Evolutionary conservation across 2,888 invertebrate genomes (phyloP).

Genomic region (Scrobipalpa costella): DNA sequence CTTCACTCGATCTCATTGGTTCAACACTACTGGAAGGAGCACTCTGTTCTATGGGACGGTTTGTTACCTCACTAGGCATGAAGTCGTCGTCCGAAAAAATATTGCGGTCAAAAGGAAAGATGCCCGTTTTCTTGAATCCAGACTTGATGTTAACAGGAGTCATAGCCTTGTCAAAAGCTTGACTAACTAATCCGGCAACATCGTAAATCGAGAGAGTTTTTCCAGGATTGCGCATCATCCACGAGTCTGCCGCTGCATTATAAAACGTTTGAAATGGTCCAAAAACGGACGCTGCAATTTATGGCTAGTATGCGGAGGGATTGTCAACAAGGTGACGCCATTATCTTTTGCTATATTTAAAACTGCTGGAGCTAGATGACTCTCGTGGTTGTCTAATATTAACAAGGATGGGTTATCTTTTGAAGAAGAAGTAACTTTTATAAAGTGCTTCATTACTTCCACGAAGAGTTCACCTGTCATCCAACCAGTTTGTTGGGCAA

Average conservation of each 20-base stretch:
- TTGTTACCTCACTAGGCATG: conserved; percentile 38
- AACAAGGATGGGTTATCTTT: conserved; percentile 38
- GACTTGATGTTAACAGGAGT: conserved; percentile 51
- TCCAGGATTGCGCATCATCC: conserved; percentile 50
- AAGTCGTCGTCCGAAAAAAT: conserved; percentile 45
- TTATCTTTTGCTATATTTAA: conserved; percentile 43
- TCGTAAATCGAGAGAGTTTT: conserved; percentile 50
- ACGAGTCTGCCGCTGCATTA: conserved; percentile 42
- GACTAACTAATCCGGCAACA: conserved; percentile 39
- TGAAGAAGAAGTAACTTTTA: conserved; percentile 37
- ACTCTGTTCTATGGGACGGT: too few species aligned
- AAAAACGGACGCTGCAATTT: conserved; percentile 43
- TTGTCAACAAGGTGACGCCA: conserved; percentile 53
- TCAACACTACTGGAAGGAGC: too few species aligned
- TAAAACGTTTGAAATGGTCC: conserved; percentile 47
- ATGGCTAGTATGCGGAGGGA: conserved; percentile 57
- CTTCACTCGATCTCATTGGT: neutral
- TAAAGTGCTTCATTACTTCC: conserved; percentile 46
- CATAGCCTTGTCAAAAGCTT: conserved; percentile 39
- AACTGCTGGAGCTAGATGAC: conserved; percentile 41
- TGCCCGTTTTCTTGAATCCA: conserved; percentile 43
- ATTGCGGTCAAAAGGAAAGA: conserved; percentile 43
- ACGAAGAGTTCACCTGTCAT: conserved; percentile 45
- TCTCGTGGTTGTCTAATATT: conserved; percentile 54
- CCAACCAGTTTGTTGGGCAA: conserved; percentile 49